Conservation (phyloP, 2,888 invertebrate genomes). For the Volucella zonaria region DNA sequence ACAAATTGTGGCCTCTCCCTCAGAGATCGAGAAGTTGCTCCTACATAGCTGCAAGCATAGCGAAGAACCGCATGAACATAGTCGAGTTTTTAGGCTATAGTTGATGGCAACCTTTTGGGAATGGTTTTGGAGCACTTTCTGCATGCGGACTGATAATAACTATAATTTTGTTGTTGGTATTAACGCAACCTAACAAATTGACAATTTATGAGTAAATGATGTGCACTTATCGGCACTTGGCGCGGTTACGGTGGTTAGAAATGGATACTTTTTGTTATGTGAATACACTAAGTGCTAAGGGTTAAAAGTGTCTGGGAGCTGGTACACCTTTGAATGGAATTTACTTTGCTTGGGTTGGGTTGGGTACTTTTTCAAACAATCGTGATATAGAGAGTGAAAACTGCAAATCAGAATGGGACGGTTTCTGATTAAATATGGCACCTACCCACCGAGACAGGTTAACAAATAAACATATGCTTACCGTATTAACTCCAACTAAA, state of each 20-base stretch:
- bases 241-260: conserved; percentile 18
- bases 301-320: not conserved
- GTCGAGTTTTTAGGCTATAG: conserved; percentile 77
- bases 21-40: not conserved
- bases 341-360: not conserved
- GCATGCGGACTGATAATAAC: conserved; percentile 44
- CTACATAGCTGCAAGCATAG: conserved; percentile 61
- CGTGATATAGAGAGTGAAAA: too few relatives aligned
- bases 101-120: conserved; percentile 77
- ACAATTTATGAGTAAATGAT: conserved; percentile 73
- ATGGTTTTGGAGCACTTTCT: conserved; percentile 30
- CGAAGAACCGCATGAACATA: conserved; percentile 60
- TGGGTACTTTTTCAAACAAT: too few relatives aligned
- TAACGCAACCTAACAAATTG: conserved; percentile 75
- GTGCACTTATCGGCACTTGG: conserved; percentile 38
- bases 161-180: conserved; percentile 68
- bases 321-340: not conserved
- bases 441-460: too few relatives aligned
- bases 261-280: conserved; percentile 16
- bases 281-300: too few relatives aligned
- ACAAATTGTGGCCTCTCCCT: conserved; percentile 76
- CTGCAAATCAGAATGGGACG: too few relatives aligned
- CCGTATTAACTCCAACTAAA: too few relatives aligned
- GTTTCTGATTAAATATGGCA: too few relatives aligned
- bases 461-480: too few relatives aligned